A percentile compares a stretch with the other conserved stretches of the same genome.
Evolutionary conservation across 2,888 invertebrate species (phyloP).

Genomic region (Allacma fusca): DNA sequence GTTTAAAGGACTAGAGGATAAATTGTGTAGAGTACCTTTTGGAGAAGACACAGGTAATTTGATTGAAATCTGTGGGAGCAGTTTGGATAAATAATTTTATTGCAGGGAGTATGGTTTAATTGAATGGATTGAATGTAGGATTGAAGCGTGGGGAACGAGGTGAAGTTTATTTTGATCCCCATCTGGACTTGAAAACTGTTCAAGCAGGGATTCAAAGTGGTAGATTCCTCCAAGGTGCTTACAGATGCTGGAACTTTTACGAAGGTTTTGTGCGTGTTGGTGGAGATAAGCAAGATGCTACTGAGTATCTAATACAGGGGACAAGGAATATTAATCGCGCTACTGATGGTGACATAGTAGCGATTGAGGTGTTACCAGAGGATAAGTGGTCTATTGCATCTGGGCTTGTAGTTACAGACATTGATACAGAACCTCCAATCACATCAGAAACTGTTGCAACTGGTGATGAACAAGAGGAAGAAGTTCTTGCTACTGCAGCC

Average conservation of each 20-base stretch:
- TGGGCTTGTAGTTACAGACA: slow-evolving; percentile 68
- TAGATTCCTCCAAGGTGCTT: slow-evolving; percentile 57
- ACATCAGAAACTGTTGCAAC: slow-evolving; percentile 71
- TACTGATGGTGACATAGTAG: slow-evolving; percentile 93
- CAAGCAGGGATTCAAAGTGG: slow-evolving; percentile 58
- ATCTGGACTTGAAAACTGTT: slow-evolving; percentile 48
- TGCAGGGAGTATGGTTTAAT: background rate
- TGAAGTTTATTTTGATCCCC: slow-evolving; percentile 47
- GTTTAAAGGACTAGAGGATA: slow-evolving; percentile 58
- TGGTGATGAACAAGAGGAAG: slow-evolving; percentile 73
- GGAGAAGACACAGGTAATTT: slow-evolving; percentile 57
- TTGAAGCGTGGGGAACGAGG: background rate
- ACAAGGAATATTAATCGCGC: slow-evolving; percentile 87
- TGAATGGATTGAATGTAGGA: background rate
- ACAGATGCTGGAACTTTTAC: slow-evolving; percentile 58
- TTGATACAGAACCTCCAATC: slow-evolving; percentile 61
- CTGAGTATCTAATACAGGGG: slow-evolving; percentile 78
- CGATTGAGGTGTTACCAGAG: slow-evolving; percentile 86
- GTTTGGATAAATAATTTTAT: background rate
- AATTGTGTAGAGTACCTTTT: slow-evolving; percentile 58
- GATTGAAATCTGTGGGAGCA: background rate
- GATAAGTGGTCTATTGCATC: slow-evolving; percentile 91
- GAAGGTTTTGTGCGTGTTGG: slow-evolving; percentile 58
- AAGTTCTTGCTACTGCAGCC: slow-evolving; percentile 61
- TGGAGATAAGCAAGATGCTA: slow-evolving; percentile 45